phyloP scores from a whole-genome alignment of 2,888 invertebrate genomes.

The Pollenia labialis region DNA sequence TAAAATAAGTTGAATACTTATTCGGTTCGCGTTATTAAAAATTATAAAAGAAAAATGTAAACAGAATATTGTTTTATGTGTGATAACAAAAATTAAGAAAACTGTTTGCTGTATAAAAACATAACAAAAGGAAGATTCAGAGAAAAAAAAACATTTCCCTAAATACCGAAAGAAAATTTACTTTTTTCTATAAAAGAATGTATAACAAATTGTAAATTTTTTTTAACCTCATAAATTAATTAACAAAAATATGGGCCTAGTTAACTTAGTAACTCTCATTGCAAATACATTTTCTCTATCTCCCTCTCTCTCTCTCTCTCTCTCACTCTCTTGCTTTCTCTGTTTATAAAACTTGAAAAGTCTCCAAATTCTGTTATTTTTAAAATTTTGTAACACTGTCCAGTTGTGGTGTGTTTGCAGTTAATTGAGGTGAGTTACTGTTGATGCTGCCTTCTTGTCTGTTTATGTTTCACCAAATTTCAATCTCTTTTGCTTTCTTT shows the following conservation, averaged over 20 bases:
- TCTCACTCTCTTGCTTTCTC: neutral
- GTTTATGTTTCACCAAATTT: conserved; percentile 21
- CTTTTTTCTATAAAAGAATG: neutral
- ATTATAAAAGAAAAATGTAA: conserved; percentile 17
- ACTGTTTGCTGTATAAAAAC: neutral
- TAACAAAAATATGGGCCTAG: conserved; percentile 48
- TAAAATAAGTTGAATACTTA: neutral
- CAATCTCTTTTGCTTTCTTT: conserved; percentile 3
- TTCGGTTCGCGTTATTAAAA: neutral
- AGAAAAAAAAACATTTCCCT: neutral
- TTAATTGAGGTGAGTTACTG: conserved; percentile 33
- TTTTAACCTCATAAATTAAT: conserved; percentile 65
- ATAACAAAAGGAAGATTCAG: neutral
- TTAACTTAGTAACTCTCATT: neutral
- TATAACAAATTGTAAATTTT: conserved; percentile 47
- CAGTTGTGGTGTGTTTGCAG: conserved; percentile 34
- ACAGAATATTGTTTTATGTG: conserved; percentile 18
- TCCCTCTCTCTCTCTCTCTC: neutral
- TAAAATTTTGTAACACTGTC: neutral
- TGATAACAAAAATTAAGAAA: neutral
- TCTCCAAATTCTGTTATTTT: conserved; percentile 52
- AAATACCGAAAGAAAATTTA: neutral
- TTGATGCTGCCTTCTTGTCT: conserved; percentile 43
- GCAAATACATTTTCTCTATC: neutral
- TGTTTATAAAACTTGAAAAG: conserved; percentile 26